phyloP scores from a whole-genome alignment of 1,140 invertebrate species.

The Polyergus mexicanus region DNA sequence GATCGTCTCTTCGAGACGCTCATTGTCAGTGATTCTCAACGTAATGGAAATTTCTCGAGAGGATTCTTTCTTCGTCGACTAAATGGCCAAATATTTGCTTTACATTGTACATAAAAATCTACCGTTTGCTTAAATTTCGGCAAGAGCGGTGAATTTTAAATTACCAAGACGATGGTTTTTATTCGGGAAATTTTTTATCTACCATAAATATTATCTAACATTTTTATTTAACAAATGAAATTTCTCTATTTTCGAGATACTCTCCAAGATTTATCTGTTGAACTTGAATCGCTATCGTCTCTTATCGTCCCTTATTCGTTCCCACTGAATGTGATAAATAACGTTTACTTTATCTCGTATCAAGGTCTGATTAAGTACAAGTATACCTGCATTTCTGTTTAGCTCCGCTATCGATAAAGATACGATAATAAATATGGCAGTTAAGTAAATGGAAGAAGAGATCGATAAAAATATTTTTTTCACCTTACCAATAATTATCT shows the following conservation, averaged over 20 bases:
- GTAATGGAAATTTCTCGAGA: background rate
- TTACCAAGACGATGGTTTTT: background rate
- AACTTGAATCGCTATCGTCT: background rate
- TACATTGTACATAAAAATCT: background rate
- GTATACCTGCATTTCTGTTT: background rate
- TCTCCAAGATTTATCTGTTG: background rate
- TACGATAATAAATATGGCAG: background rate
- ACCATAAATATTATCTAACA: background rate
- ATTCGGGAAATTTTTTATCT: background rate
- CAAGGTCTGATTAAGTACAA: background rate
- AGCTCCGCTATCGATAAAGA: background rate
- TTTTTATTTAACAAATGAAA: background rate
- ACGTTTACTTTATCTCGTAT: background rate
- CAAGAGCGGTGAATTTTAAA: background rate
- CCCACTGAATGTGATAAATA: background rate
- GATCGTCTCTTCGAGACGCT: constrained; percentile 4
- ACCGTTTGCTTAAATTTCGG: background rate
- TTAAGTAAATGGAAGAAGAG: no score
- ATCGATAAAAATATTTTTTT: background rate
- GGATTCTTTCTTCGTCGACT: background rate
- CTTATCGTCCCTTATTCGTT: background rate
- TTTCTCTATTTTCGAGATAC: background rate
- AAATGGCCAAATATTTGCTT: constrained; percentile 49
- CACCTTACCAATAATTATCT: background rate
- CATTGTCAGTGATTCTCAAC: constrained; percentile 31